Evolutionary conservation across 2,797 vertebrate genomes (phyloP), one percentile per base, ranked within the genome.

Genomic region (Clamator glandarius): DNA sequence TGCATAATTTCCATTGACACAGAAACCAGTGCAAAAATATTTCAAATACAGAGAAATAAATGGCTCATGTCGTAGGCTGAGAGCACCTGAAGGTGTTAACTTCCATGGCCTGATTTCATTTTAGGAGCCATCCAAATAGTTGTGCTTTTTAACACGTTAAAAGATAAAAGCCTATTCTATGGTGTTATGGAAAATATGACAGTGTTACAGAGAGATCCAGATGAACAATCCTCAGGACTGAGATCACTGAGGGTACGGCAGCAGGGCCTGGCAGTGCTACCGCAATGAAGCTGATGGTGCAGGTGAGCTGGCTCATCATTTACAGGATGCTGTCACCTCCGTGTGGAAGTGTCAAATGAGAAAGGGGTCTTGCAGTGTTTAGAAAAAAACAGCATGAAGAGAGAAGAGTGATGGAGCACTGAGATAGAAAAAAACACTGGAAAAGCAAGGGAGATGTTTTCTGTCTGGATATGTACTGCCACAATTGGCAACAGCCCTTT

Each of bases 321-420:
- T 8, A 3, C 0, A 39, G 25, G 41, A 2, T 19, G 5, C 35
- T 8, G 19, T 24, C 63, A 39, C 35, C 29, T 62, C 0, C 0
- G 20, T 12, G 51, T 9, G 3, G 20, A 44, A 67, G 10, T 25
- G 36, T 23, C 44, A 59, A 21, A 25, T 14, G 39, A 70, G 21
- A 50, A 89, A 74, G 13, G 24, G 21, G 11, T 33, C 42, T 62
- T 6, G 1, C 25, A 63, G 18, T 12, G 61, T 70, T 42, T n/a
- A 41, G 35, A 20, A 28, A 52, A 82, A 82, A 89, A 13, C 23
- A 85, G 15, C 4, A 1, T 4, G 36, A 54, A 33, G n/a, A 15
- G 9, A 48, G 31, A 19, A 44, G 66, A 69, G 6, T 8, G 24
- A 26, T 13, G 54, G 41, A 58, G 10, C 26, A 50, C 46, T 24